Conservation (phyloP, 2,888 invertebrate species). For the Mythimna loreyi region DNA sequence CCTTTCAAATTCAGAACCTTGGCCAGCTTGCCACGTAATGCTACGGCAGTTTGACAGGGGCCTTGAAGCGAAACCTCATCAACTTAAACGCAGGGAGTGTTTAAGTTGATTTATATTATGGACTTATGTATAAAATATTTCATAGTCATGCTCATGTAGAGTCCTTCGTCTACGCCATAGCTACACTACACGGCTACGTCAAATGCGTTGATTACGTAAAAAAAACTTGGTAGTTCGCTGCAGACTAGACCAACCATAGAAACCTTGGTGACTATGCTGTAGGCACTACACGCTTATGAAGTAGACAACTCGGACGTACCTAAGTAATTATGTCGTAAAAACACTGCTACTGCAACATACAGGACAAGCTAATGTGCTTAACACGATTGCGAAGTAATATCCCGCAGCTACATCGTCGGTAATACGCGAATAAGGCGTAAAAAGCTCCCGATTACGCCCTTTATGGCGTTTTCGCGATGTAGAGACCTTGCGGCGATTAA, state of each 20-base stretch:
- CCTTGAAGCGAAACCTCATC: slow-evolving; percentile 48
- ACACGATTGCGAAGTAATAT: not conserved
- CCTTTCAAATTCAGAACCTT: slow-evolving; percentile 57
- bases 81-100: slow-evolving; percentile 24
- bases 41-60: slow-evolving; percentile 30
- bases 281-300: not conserved
- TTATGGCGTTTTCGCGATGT: not conserved
- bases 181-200: not conserved
- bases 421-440: not conserved
- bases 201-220: not conserved
- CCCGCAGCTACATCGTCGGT: not conserved
- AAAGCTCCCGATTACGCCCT: not conserved
- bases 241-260: too few species aligned
- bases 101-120: slow-evolving; percentile 23
- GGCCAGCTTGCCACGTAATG: slow-evolving; percentile 43
- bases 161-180: not conserved
- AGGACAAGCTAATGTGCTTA: not conserved
- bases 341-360: not conserved
- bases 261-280: not conserved
- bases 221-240: too few species aligned
- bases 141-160: slow-evolving; percentile 11
- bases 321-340: too few species aligned
- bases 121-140: slow-evolving; percentile 9
- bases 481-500: not conserved
- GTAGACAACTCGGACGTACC: not conserved